Evolutionary conservation across 2,113 vertebrate genomes (phyloP).

Genomic region (Psittacus erithacus): DNA sequence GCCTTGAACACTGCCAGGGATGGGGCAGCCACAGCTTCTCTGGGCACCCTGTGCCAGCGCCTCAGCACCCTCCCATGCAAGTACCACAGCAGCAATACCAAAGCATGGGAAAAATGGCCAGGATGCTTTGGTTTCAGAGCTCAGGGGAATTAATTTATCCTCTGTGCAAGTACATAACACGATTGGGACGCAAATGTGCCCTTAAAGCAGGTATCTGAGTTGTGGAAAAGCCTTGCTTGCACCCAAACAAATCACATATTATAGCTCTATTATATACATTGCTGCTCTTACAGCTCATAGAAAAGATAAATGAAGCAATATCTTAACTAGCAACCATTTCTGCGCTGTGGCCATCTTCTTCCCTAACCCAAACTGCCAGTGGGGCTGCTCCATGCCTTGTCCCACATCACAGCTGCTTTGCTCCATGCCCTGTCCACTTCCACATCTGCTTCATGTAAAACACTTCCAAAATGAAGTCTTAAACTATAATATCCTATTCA

Average conservation of each 20-base stretch:
- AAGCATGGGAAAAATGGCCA: neutral
- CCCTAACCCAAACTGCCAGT: neutral
- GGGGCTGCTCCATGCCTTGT: neutral
- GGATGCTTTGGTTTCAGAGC: neutral
- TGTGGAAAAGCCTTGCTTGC: neutral
- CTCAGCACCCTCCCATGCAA: neutral
- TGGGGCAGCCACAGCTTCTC: neutral
- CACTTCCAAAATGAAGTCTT: neutral
- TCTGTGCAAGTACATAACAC: neutral
- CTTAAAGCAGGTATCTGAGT: neutral
- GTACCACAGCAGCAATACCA: accelerated
- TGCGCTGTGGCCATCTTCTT: neutral
- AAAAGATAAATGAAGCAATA: neutral
- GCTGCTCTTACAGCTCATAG: neutral
- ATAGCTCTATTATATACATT: neutral
- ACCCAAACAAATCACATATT: neutral
- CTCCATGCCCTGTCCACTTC: neutral
- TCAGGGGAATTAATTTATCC: neutral
- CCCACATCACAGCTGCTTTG: neutral
- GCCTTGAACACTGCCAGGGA: neutral
- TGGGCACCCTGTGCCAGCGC: neutral
- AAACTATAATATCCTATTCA: neutral
- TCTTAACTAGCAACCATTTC: neutral
- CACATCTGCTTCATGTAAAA: neutral
- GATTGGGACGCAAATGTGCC: neutral